A percentile compares a stretch with the other conserved stretches of the same genome.
phyloP scores from a whole-genome alignment of 1,140 invertebrate species.

The Dreissena polymorpha region DNA sequence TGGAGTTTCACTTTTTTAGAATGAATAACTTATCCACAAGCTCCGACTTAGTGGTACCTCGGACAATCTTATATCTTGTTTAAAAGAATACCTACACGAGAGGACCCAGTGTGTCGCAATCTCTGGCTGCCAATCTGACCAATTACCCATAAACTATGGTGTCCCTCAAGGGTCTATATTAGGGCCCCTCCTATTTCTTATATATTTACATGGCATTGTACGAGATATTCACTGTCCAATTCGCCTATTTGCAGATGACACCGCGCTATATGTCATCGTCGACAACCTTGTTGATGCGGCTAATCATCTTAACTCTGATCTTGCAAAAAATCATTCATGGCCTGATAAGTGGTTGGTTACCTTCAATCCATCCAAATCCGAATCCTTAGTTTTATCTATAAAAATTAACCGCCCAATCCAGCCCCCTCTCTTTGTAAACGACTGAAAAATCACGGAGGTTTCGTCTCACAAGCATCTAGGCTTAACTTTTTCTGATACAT shows the following conservation, averaged over 20 bases:
- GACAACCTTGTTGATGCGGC: not conserved
- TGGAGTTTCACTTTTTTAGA: too few relatives aligned
- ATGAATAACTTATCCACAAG: too few relatives aligned
- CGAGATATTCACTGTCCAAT: not conserved
- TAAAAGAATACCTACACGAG: too few relatives aligned
- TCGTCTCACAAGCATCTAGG: not conserved
- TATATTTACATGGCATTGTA: constrained; percentile 45
- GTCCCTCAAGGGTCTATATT: constrained; percentile 29
- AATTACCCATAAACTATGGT: too few relatives aligned
- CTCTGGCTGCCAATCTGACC: too few relatives aligned
- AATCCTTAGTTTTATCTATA: constrained; percentile 18
- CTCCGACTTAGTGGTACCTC: too few relatives aligned
- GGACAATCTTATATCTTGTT: too few relatives aligned
- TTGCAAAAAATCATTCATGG: not conserved
- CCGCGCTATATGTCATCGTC: constrained; percentile 13
- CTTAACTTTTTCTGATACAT: too few relatives aligned
- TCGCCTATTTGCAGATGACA: constrained; percentile 46
- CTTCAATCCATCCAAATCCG: constrained; percentile 43
- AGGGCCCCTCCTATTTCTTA: constrained; percentile 32
- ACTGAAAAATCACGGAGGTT: not conserved
- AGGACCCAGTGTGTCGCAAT: too few relatives aligned
- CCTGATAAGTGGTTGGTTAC: constrained; percentile 29
- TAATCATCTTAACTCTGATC: constrained; percentile 2
- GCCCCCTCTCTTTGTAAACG: not conserved
- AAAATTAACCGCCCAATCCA: not conserved